These are phyloP conservation scores for Chalcis sispes DNA, from an alignment of 2,888 invertebrate species.

Conservation along the genomic window DNA sequence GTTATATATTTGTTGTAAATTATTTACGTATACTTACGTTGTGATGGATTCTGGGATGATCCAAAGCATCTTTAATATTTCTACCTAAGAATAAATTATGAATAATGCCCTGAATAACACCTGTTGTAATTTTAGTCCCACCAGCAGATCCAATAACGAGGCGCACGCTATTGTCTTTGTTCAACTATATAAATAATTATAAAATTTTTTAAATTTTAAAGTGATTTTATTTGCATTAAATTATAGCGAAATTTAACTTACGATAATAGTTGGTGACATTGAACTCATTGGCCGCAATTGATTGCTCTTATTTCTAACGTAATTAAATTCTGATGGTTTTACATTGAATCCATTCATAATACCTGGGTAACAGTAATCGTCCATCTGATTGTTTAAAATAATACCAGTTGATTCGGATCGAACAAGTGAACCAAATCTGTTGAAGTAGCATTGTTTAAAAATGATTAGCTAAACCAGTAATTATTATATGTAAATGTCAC, in stretches of 20 bases:
- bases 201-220: background rate
- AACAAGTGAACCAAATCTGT: conserved; percentile 37
- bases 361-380: conserved; percentile 88
- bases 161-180: conserved; percentile 19
- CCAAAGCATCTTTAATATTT: conserved; percentile 24
- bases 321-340: conserved; percentile 90
- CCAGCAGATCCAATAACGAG: conserved; percentile 91
- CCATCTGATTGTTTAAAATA: conserved; percentile 92
- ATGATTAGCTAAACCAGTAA: background rate
- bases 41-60: conserved; percentile 39
- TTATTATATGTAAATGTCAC: background rate
- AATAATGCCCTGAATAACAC: conserved; percentile 77
- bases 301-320: conserved; percentile 84
- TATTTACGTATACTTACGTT: conserved; percentile 29
- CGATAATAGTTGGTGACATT: conserved; percentile 84
- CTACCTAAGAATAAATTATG: conserved; percentile 4
- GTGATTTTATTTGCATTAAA: background rate
- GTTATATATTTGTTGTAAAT: background rate
- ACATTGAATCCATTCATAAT: conserved; percentile 83
- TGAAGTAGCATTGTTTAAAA: background rate
- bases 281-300: conserved; percentile 87
- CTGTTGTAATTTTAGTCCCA: conserved; percentile 92
- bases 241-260: conserved; percentile 16
- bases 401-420: conserved; percentile 91
- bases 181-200: conserved; percentile 22